Base-by-base conservation (phyloP, 2,113 vertebrate species). In the Epinephelus moara region DNA sequence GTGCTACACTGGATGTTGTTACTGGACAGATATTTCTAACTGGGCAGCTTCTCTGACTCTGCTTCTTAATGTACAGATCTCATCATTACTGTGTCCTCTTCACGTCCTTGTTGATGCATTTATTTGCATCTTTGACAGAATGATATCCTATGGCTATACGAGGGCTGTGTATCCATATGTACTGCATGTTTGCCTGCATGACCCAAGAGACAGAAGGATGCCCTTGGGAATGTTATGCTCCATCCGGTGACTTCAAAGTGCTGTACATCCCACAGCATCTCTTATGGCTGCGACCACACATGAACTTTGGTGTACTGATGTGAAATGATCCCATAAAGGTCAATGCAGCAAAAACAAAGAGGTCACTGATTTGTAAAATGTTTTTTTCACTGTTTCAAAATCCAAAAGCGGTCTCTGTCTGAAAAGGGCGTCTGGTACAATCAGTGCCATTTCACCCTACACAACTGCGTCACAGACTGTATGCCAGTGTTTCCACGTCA, bases 241-340 rank as follows among this genome's bases (percentile, higher is more conserved):
- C 78, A 90, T 87, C 74, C 89, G 88, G 19, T 60, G 70, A 84
- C 67, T 67, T 86, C 25, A 68, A 30, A 66, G 52, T 12, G 9
- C 71, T 69, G 25, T 62, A 40, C 27, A 62, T 67, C 70, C 57
- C 30, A 40, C 30, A 33, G 19, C 42, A 61, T 70, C 55, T 50
- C 61, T 59, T 53, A 30, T 53, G 8, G 45, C 40, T 30, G 42
- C 9, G 25, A 13, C 4, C 42, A 7, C 14, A 62, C 61, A 11
- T 18, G 45, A 64, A 60, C 21, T 75, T 47, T 40, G 23, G n/a
- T 25, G 6, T 30, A 21, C 11, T 19, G 49, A n/a, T 19, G 15
- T 1, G 14, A 52, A 61, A 49, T 14, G 3, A 70, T n/a, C 6
- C 11, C 57, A 14, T 19, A 4, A 59, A 27, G 18, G 21, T 47